These are phyloP conservation scores for Pachyramphus minor DNA, from an alignment of 2,113 vertebrate genomes.

Conservation along the genomic window DNA sequence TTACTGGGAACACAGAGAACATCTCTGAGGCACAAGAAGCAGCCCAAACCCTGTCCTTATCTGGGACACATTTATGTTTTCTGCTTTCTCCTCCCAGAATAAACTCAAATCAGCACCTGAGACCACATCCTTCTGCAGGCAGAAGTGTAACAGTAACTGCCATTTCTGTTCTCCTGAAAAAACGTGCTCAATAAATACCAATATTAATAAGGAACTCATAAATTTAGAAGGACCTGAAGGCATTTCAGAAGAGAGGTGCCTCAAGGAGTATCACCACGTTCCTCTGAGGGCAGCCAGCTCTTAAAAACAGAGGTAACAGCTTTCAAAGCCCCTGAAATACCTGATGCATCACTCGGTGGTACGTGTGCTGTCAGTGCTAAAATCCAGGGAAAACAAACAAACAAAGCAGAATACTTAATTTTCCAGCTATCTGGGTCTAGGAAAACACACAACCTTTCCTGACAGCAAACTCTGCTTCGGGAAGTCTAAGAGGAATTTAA, in stretches of 20 bases:
- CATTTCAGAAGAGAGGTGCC: not conserved
- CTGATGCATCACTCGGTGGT: not conserved
- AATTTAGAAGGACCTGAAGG: not conserved
- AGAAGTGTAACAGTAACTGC: not conserved
- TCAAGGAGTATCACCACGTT: not conserved
- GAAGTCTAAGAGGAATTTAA: not conserved
- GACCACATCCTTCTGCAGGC: not conserved
- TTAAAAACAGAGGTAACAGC: not conserved
- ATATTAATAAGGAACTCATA: not conserved
- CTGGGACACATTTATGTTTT: not conserved
- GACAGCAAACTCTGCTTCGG: not conserved
- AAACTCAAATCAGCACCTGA: not conserved
- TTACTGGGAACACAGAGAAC: not conserved
- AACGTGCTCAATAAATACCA: not conserved
- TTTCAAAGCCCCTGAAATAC: not conserved
- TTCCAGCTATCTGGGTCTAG: not conserved
- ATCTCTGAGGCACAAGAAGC: not conserved
- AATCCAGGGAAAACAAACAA: not conserved
- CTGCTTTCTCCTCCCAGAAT: not conserved
- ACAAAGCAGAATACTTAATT: not conserved
- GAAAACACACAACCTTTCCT: not conserved
- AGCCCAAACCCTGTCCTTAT: not conserved
- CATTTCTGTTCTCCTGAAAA: not conserved
- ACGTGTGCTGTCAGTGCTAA: not conserved
- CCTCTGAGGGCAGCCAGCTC: not conserved